Conservation (phyloP, 2,113 vertebrate genomes). For the Nymphicus hollandicus region DNA sequence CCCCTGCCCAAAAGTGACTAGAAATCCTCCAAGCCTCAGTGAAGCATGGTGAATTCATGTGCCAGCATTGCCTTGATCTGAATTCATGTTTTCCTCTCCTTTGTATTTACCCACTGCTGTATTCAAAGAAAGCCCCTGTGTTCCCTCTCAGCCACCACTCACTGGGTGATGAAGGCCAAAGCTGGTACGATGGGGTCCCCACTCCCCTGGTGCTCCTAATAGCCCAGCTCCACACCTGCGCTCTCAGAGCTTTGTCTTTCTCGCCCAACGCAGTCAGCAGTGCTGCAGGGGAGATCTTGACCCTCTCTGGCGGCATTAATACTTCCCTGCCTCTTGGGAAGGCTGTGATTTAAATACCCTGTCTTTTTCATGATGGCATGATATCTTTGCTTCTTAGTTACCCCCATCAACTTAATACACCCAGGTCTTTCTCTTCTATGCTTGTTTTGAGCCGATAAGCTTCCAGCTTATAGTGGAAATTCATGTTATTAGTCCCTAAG, state of each 20-base stretch:
- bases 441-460: constrained; percentile 46
- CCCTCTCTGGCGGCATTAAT: neutral
- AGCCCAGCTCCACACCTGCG: neutral
- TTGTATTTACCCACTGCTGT: neutral
- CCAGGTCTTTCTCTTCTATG: neutral
- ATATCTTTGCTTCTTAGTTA: constrained; percentile 35
- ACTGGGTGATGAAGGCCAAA: neutral
- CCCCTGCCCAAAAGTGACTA: neutral
- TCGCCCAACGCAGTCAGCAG: neutral
- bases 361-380: neutral
- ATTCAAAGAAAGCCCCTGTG: accelerated
- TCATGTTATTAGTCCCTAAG: constrained; percentile 52
- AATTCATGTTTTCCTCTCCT: neutral
- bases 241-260: neutral
- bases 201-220: neutral
- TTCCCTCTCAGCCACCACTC: neutral
- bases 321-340: neutral
- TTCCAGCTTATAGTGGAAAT: constrained; percentile 51
- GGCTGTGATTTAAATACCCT: neutral
- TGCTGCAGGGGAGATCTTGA: neutral
- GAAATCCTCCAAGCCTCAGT: neutral
- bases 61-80: neutral
- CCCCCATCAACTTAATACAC: neutral
- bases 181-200: accelerated
- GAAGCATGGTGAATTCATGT: accelerated